Conservation (phyloP, 1,140 invertebrate genomes). For the Drosophila baimaii region DNA sequence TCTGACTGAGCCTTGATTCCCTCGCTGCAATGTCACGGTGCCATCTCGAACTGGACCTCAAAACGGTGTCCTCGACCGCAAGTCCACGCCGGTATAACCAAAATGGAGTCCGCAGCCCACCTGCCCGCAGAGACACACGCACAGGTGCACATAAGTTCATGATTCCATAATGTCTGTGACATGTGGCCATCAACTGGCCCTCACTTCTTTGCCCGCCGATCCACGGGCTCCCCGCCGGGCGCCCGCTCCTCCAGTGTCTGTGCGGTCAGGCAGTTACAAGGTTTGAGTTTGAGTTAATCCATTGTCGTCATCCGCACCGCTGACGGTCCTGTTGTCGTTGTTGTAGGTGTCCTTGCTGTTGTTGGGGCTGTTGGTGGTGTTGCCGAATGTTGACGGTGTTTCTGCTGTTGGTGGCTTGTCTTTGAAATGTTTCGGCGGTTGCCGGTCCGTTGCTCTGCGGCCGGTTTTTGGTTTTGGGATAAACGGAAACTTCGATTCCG, state of each 20-base stretch:
- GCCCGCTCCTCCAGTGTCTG: slow-evolving; percentile 33
- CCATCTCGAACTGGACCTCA: slow-evolving; percentile 47
- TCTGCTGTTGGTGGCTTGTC: slow-evolving; percentile 65
- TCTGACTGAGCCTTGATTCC: not conserved
- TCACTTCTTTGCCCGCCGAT: slow-evolving; percentile 9
- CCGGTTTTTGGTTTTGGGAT: slow-evolving; percentile 53
- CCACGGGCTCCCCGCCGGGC: not conserved
- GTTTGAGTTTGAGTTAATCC: slow-evolving; percentile 75
- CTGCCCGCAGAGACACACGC: slow-evolving; percentile 20
- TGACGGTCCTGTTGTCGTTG: slow-evolving; percentile 21
- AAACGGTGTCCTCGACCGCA: slow-evolving; percentile 56
- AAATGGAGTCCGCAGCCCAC: slow-evolving; percentile 55
- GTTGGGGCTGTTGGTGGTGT: slow-evolving; percentile 23
- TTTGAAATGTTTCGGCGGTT: slow-evolving; percentile 73
- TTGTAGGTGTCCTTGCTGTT: slow-evolving; percentile 18
- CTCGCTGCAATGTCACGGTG: slow-evolving; percentile 14
- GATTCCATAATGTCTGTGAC: slow-evolving; percentile 80
- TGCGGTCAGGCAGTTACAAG: slow-evolving; percentile 73
- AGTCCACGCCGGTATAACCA: slow-evolving; percentile 49
- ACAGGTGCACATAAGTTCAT: slow-evolving; percentile 65
- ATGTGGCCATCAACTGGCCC: slow-evolving; percentile 55
- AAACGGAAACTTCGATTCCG: slow-evolving; percentile 16
- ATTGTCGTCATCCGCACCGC: slow-evolving; percentile 50
- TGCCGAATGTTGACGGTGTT: slow-evolving; percentile 39
- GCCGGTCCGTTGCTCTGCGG: slow-evolving; percentile 55